Evolutionary conservation across 1,140 invertebrate species (phyloP).

Genomic region (Zaprionus camerounensis): DNA sequence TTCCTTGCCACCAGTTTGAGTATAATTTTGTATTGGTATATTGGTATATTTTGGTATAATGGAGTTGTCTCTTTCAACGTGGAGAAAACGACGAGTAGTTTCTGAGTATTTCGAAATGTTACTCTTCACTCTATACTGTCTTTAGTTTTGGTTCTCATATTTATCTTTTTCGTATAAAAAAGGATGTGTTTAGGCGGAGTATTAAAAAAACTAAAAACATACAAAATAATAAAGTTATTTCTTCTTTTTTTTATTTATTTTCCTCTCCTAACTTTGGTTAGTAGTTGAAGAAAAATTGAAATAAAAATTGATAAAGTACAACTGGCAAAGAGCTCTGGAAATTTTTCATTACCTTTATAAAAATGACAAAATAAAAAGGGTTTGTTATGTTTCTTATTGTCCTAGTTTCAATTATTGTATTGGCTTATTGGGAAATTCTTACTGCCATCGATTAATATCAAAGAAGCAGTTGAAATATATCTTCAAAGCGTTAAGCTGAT

Average conservation of each 20-base stretch:
- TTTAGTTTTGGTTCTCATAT: slow-evolving; percentile 82
- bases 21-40: slow-evolving; percentile 37
- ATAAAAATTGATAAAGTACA: slow-evolving; percentile 72
- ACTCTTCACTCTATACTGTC: slow-evolving; percentile 50
- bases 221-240: slow-evolving; percentile 70
- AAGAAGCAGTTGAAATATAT: slow-evolving; percentile 3
- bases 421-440: slow-evolving; percentile 10
- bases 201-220: slow-evolving; percentile 76
- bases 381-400: slow-evolving; percentile 19
- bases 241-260: slow-evolving; percentile 33
- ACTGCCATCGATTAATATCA: not conserved
- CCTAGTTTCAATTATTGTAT: slow-evolving; percentile 20
- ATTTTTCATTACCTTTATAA: slow-evolving; percentile 78
- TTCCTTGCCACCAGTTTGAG: slow-evolving; percentile 60
- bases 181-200: slow-evolving; percentile 83
- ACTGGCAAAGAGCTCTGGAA: slow-evolving; percentile 83
- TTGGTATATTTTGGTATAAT: slow-evolving; percentile 24
- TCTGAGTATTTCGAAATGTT: slow-evolving; percentile 63
- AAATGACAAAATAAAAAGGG: slow-evolving; percentile 59
- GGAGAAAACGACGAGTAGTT: slow-evolving; percentile 41
- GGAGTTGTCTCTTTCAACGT: slow-evolving; percentile 65
- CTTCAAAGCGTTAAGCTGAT: not conserved
- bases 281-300: slow-evolving; percentile 63
- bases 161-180: slow-evolving; percentile 83
- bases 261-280: slow-evolving; percentile 52